Conservation (phyloP, 2,888 invertebrate genomes). For the Chloromyia formosa region DNA sequence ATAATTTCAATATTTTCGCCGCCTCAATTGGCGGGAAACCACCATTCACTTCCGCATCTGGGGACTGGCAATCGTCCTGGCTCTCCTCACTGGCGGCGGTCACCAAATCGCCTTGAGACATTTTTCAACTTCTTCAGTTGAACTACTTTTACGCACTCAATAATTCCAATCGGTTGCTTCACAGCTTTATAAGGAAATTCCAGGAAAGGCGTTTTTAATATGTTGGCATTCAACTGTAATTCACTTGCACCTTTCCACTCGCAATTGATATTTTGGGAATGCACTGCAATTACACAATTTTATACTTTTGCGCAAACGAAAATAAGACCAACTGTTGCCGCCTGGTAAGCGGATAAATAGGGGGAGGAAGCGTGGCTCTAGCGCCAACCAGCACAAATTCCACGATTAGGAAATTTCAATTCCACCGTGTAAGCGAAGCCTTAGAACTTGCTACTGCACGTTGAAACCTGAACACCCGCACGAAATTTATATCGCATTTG, state of each 20-base stretch:
- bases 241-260: neutral
- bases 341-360: neutral
- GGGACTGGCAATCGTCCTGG: neutral
- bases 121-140: slow-evolving; percentile 10
- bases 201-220: no score
- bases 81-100: neutral
- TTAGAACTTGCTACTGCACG: no score
- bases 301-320: slow-evolving; percentile 2
- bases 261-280: neutral
- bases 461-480: neutral
- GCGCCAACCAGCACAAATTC: neutral
- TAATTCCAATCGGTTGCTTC: no score
- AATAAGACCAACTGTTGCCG: neutral
- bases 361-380: neutral
- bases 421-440: neutral
- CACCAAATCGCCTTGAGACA: slow-evolving; percentile 35
- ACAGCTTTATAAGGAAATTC: no score
- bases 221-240: no score
- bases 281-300: slow-evolving; percentile 5
- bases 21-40: slow-evolving; percentile 41
- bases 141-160: no score
- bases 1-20: slow-evolving; percentile 43
- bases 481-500: neutral
- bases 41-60: slow-evolving; percentile 26
- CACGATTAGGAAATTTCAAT: neutral